Conservation (phyloP, 2,888 invertebrate species). For the Cordilura impudica region DNA sequence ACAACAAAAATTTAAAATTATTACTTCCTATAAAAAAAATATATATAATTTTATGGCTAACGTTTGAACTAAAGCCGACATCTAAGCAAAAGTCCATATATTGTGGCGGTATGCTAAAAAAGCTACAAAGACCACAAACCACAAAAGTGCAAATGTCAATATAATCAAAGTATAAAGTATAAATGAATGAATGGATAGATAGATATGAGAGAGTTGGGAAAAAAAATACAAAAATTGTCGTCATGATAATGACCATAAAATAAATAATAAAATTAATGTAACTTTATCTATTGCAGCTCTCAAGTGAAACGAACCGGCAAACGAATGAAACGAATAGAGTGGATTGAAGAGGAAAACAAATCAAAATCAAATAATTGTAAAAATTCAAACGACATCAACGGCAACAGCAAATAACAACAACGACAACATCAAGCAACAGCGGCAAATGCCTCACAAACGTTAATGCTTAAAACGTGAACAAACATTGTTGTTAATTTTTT, state of each 20-base stretch:
- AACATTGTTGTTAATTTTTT: background rate
- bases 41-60: conserved; percentile 56
- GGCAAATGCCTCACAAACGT: background rate
- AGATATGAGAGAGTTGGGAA: conserved; percentile 12
- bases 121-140: conserved; percentile 28
- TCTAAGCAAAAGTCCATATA: conserved; percentile 39
- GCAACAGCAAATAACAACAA: conserved; percentile 23
- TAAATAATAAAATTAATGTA: conserved; percentile 62
- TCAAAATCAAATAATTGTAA: conserved; percentile 60
- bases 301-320: conserved; percentile 13
- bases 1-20: conserved; percentile 35
- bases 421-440: background rate
- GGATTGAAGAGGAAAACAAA: conserved; percentile 59
- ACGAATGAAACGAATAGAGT: conserved; percentile 30
- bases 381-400: conserved; percentile 46
- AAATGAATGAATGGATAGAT: conserved; percentile 36
- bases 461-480: background rate
- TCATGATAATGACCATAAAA: conserved; percentile 62
- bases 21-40: conserved; percentile 55
- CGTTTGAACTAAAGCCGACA: conserved; percentile 56
- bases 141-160: conserved; percentile 56
- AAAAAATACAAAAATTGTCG: conserved; percentile 51
- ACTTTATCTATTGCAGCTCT: conserved; percentile 53
- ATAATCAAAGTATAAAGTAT: conserved; percentile 48
- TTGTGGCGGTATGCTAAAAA: conserved; percentile 47